Conservation (phyloP, 2,113 vertebrate genomes). For the Acanthisitta chloris region DNA sequence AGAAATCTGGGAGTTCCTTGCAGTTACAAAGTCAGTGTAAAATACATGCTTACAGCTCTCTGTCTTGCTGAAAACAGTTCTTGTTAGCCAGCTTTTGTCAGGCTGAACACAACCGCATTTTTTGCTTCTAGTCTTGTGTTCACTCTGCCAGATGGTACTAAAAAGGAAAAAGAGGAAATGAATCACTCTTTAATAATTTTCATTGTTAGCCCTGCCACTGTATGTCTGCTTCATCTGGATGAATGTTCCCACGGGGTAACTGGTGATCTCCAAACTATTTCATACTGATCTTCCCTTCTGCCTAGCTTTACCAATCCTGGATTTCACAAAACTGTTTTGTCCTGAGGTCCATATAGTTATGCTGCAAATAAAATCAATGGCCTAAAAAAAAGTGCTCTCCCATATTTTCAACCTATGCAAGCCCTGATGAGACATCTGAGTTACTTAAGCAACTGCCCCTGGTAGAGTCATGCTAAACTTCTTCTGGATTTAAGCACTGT, state of each 20-base stretch:
- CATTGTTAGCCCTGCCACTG: neutral
- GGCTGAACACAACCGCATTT: neutral
- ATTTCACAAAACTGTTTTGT: neutral
- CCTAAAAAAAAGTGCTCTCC: neutral
- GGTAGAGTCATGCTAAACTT: neutral
- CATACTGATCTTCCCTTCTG: neutral
- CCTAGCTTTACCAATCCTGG: neutral
- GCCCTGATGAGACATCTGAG: neutral
- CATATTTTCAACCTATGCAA: neutral
- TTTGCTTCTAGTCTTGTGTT: conserved; percentile 5
- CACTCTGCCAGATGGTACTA: neutral
- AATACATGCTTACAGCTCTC: neutral
- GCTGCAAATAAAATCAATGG: neutral
- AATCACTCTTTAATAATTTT: conserved; percentile 44
- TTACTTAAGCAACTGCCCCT: neutral
- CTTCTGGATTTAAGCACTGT: neutral
- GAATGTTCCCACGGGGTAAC: neutral
- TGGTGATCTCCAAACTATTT: neutral
- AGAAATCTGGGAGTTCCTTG: neutral
- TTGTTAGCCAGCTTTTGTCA: neutral
- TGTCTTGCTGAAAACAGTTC: neutral
- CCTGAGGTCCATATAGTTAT: neutral
- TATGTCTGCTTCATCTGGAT: neutral
- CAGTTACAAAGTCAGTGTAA: neutral
- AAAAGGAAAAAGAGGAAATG: conserved; percentile 4